These are phyloP conservation scores for Furcifer pardalis DNA, from an alignment of 2,797 vertebrate species.

Conservation along the genomic window DNA sequence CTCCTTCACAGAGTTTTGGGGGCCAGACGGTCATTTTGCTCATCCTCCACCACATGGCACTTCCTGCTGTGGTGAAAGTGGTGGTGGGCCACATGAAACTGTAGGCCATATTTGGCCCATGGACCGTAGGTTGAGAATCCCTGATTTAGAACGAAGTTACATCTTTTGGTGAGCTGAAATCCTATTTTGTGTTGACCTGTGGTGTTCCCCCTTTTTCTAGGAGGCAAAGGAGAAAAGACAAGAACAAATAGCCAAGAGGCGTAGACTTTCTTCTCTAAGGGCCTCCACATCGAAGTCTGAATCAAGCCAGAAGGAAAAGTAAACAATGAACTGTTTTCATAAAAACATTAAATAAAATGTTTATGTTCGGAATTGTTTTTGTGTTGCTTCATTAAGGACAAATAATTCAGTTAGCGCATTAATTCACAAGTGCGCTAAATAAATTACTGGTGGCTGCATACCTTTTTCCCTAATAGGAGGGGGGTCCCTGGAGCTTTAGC, in stretches of 20 bases:
- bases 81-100: too few relatives aligned
- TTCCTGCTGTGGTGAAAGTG: too few relatives aligned
- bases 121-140: too few relatives aligned
- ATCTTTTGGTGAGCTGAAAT: background rate
- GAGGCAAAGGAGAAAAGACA: slow-evolving; percentile 98
- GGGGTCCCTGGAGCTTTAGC: background rate
- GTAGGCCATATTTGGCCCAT: too few relatives aligned
- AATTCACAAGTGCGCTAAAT: background rate
- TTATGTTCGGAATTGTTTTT: slow-evolving; percentile 18
- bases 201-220: slow-evolving; percentile 73
- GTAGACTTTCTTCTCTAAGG: slow-evolving; percentile 94
- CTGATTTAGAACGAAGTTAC: background rate
- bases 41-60: too few relatives aligned
- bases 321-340: slow-evolving; percentile 65
- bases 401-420: background rate
- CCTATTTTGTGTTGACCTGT: background rate
- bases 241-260: slow-evolving; percentile 97
- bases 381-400: background rate
- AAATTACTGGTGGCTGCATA: background rate
- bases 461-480: background rate
- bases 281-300: slow-evolving; percentile 98
- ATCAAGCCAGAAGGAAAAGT: slow-evolving; percentile 99
- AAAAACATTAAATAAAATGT: slow-evolving; percentile 61
- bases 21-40: too few relatives aligned
- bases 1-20: too few relatives aligned